Evolutionary conservation across 1,140 invertebrate genomes (phyloP), one percentile per base, ranked within the genome.

Genomic region (Sarcophaga bullata): DNA sequence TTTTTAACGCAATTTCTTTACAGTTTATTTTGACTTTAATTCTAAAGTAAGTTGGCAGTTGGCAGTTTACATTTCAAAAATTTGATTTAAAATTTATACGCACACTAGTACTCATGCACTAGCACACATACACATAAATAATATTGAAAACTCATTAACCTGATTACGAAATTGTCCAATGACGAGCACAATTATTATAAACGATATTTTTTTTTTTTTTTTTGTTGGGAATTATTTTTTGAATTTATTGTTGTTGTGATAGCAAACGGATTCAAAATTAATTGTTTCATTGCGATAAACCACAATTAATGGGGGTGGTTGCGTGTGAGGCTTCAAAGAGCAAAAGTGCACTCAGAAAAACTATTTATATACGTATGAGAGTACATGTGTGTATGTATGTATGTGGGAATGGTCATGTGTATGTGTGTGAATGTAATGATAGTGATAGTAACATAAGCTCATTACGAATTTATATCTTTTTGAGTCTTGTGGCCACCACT

Each of bases 371-470:
- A 2, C 25, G 25, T 37, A 37, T 37, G 25, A 4, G 25, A 37
- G 25, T 37, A 4, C 4, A 37, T 37, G 25, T 37, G 4, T 37
- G 4, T 37, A 37, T 37, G 25, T 37, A 4, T 37, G 25, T 58
- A 15, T 58, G 13, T 58, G 54, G 15, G 2, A 3, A 6, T 58
- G 13, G 15, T 13, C 15, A 13, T n/a, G 3, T 2, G n/a, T 58
- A n/a, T 58, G 15, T 58, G 54, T 58, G 54, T 58, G 54, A 15
- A 6, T 58, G 10, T 58, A 13, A 58, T 58, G 54, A 25, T 68
- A 68, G 62, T 68, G 62, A 68, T 68, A 68, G 62, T 68, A 68
- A 68, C 62, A 68, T 68, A 68, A 68, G 62, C 62, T 68, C 62
- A 68, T 68, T 68, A 68, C 15, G 62, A 68, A 25, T 68, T 68